Conservation (phyloP, 2,113 vertebrate species). For the Podarcis raffonei region DNA sequence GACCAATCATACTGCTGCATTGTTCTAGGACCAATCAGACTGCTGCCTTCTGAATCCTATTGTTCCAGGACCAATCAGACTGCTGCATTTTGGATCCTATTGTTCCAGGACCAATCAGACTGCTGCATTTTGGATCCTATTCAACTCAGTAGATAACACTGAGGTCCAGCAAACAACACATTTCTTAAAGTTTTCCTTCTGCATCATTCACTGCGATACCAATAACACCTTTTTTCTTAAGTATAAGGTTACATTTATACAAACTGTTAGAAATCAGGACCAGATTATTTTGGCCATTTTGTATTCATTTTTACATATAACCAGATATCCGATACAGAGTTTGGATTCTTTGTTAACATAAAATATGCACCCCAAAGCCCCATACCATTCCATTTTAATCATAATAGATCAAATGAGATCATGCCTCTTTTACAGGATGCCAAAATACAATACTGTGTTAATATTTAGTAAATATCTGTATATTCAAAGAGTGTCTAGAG, state of each 20-base stretch:
- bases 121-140: too few species aligned
- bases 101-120: too few species aligned
- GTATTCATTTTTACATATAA: background rate
- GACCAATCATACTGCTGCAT: too few species aligned
- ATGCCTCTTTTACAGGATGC: background rate
- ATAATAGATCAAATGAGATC: background rate
- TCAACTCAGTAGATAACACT: too few species aligned
- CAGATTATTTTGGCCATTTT: background rate
- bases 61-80: too few species aligned
- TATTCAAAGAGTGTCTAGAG: background rate
- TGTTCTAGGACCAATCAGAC: too few species aligned
- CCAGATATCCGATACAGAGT: background rate
- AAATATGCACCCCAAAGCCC: background rate
- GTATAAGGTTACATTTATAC: background rate
- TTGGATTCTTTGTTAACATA: background rate
- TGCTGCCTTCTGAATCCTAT: too few species aligned
- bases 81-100: too few species aligned
- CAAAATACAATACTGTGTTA: background rate
- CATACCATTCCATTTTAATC: background rate
- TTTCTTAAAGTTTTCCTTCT: slow-evolving; percentile 9
- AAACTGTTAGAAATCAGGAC: slow-evolving; percentile 2
- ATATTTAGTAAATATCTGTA: background rate
- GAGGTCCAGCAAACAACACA: slow-evolving; percentile 14
- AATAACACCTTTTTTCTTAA: background rate
- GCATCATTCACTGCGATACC: slow-evolving; percentile 4